Conservation (phyloP, 2,797 vertebrate genomes). For the Brotula barbata region DNA sequence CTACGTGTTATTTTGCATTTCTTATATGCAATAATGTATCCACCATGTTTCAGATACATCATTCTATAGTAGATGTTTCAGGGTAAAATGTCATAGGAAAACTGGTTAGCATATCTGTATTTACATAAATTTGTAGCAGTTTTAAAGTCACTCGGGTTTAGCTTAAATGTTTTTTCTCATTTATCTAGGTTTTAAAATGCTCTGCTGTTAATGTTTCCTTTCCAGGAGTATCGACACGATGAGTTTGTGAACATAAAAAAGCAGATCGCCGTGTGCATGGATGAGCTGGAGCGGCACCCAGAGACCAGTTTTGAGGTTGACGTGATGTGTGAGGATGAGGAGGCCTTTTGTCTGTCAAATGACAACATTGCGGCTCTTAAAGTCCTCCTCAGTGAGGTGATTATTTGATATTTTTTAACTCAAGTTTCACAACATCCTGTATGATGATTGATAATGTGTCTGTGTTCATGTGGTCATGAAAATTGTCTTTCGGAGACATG, state of each 20-base stretch:
- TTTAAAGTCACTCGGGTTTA: too few species aligned
- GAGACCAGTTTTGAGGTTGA: constrained; percentile 91
- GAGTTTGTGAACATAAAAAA: constrained; percentile 84
- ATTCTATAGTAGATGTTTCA: too few species aligned
- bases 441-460: too few species aligned
- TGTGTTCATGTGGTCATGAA: too few species aligned
- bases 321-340: constrained; percentile 88
- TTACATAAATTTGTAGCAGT: too few species aligned
- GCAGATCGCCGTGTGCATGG: constrained; percentile 86
- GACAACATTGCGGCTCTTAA: constrained; percentile 87
- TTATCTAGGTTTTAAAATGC: not conserved
- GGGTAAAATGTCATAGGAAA: too few species aligned
- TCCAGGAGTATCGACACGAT: constrained; percentile 79
- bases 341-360: constrained; percentile 86
- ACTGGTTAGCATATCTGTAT: too few species aligned
- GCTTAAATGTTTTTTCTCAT: not conserved
- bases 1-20: too few species aligned
- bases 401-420: not conserved
- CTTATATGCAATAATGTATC: too few species aligned
- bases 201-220: not conserved
- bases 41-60: too few species aligned
- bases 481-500: too few species aligned
- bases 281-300: constrained; percentile 85
- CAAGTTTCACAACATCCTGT: too few species aligned
- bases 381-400: constrained; percentile 85